Conservation (phyloP, 2,113 vertebrate genomes). For the Etia nguti region DNA sequence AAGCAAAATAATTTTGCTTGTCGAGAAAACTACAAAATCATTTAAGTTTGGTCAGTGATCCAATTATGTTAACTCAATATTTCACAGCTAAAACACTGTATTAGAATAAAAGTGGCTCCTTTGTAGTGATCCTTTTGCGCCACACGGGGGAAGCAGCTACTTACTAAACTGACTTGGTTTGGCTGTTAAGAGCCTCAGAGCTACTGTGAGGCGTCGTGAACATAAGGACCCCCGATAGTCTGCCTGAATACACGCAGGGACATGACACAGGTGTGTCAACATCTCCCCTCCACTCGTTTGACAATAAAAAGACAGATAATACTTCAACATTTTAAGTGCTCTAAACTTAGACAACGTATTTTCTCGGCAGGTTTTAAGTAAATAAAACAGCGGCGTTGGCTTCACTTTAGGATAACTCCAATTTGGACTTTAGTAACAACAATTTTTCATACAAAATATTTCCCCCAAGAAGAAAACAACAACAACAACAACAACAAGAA, state of each 20-base stretch:
- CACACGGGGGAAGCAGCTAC: constrained; percentile 59
- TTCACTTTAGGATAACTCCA: constrained; percentile 29
- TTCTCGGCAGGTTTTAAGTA: constrained; percentile 34
- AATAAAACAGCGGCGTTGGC: constrained; percentile 19
- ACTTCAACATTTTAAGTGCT: constrained; percentile 56
- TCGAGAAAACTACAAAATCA: not conserved
- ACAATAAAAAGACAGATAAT: constrained; percentile 17
- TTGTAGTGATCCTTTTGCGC: constrained; percentile 15
- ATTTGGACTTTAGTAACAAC: constrained; percentile 38
- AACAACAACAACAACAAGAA: not conserved
- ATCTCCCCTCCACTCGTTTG: not conserved
- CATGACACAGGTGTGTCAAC: not conserved
- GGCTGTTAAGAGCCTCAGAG: not conserved
- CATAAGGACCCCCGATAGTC: not conserved
- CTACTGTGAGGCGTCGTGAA: not conserved
- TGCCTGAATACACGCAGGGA: not conserved
- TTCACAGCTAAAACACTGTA: constrained; percentile 72
- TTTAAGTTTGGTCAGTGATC: not conserved
- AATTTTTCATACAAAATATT: constrained; percentile 49
- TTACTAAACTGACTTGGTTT: not conserved
- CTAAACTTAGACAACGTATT: constrained; percentile 25
- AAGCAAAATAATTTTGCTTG: not conserved
- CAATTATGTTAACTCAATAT: not conserved
- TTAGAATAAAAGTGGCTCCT: constrained; percentile 6
- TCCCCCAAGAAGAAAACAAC: constrained; percentile 16